A percentile compares a stretch with the other conserved stretches of the same genome.
Conservation (phyloP, 64 coral and sea anemone genomes). For the Trachythela sp. region DNA sequence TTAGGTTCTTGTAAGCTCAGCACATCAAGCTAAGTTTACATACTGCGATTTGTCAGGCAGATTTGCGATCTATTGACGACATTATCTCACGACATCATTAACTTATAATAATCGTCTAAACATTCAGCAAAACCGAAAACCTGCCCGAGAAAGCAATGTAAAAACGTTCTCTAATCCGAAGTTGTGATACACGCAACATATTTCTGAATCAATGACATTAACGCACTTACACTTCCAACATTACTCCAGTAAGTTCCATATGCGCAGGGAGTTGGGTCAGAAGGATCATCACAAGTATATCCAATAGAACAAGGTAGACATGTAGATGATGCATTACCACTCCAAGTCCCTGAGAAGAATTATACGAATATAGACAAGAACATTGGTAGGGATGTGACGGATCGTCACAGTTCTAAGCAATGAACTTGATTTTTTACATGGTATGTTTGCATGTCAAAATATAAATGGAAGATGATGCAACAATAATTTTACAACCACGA, state of each 20-base stretch:
- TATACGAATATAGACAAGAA: background rate
- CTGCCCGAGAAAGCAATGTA: background rate
- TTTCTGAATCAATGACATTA: background rate
- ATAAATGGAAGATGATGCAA: too few species aligned
- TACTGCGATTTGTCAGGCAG: too few species aligned
- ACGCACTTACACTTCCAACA: slow-evolving; percentile 65
- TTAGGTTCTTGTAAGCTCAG: too few species aligned
- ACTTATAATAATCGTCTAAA: too few species aligned
- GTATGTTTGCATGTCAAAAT: too few species aligned
- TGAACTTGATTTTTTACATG: too few species aligned
- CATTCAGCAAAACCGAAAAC: too few species aligned
- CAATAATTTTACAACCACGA: too few species aligned
- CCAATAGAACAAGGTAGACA: slow-evolving; percentile 81
- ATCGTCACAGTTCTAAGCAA: too few species aligned
- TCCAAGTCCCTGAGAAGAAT: slow-evolving; percentile 50
- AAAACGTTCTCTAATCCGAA: background rate
- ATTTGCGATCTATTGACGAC: too few species aligned
- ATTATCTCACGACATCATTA: too few species aligned
- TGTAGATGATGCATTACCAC: slow-evolving; percentile 54
- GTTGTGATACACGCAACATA: background rate
- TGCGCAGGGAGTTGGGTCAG: slow-evolving; percentile 46
- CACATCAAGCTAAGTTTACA: too few species aligned
- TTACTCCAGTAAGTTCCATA: slow-evolving; percentile 78
- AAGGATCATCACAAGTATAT: slow-evolving; percentile 78
- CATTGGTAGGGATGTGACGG: background rate